Base-by-base conservation (phyloP, 2,888 invertebrate species). In the Carpatolechia fugitivella region DNA sequence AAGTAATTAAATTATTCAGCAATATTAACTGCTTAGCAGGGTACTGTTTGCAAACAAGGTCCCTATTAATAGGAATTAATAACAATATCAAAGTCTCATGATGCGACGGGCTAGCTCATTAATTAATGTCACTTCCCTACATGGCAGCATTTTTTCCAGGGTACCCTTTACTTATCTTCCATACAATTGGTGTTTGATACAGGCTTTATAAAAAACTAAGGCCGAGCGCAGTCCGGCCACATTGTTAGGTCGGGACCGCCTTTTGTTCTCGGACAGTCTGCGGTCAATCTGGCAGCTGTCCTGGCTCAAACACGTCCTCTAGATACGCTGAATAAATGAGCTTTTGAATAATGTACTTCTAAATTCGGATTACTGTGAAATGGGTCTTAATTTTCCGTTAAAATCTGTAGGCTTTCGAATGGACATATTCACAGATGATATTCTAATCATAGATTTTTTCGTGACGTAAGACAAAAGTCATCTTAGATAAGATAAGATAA, bases 241-340 rank as follows among this genome's bases (percentile, higher is more conserved):
- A 66, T 72, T 69, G 68, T 73, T 68, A 59, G 56, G 47, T 33
- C 56, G 61, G 64, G 61, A 60, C 60, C 62, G 56, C 62, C 69
- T 65, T 75, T 77, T 76, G 76, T 76, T 75, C 67, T 63, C 56
- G 44, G 56, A 57, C 61, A 62, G 57, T 51, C 61, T 68, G 62
- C 74, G 74, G 71, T 72, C 69, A 69, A 65, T 69, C 66, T 65
- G 67, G 58, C 62, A 56, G 57, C 57, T 58, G 61, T 60, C 65
- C 63, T 61, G 52, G 18, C 18, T 29, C 6, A 16, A 30, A 47
- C 47, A 44, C 11, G 14, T 3, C 24, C 44, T 6, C 30, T 47
- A 29, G 30, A 20, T n/a, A 13, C 20, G 11, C 44, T 44, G n/a
- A 44, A 44, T 20, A 29, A 44, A 13, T 44, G 0, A 11, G 4